Conservation (phyloP, 2,888 invertebrate genomes). For the Nineta flava region DNA sequence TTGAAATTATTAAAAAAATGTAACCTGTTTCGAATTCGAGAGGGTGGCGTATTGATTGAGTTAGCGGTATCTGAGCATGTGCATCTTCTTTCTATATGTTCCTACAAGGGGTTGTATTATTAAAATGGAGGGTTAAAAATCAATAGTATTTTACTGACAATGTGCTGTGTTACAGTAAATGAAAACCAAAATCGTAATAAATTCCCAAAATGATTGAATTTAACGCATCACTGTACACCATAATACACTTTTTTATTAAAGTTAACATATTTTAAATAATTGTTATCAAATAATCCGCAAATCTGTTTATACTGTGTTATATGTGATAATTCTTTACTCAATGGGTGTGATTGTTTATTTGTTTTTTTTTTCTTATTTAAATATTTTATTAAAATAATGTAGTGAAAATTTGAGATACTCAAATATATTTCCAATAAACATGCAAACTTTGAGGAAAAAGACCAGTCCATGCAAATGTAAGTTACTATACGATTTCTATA, state of each 20-base stretch:
- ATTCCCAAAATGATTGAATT: background rate
- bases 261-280: too few relatives aligned
- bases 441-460: slow-evolving; percentile 88
- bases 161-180: background rate
- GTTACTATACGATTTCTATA: slow-evolving; percentile 25
- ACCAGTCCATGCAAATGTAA: slow-evolving; percentile 90
- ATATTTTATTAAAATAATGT: background rate
- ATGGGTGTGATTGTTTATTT: slow-evolving; percentile 1
- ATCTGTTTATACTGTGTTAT: too few relatives aligned
- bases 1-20: too few relatives aligned
- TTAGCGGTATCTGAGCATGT: slow-evolving; percentile 1
- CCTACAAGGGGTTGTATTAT: slow-evolving; percentile 2
- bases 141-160: slow-evolving; percentile 2
- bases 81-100: background rate
- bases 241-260: background rate
- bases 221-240: background rate
- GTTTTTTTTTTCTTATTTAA: background rate
- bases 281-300: too few relatives aligned
- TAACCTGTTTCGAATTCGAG: too few relatives aligned
- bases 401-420: background rate
- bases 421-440: slow-evolving; percentile 19
- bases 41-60: too few relatives aligned
- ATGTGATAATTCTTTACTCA: background rate
- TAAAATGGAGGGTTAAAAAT: slow-evolving; percentile 3
- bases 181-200: background rate